phyloP scores from a whole-genome alignment of 2,113 vertebrate genomes.

The Solea senegalensis region DNA sequence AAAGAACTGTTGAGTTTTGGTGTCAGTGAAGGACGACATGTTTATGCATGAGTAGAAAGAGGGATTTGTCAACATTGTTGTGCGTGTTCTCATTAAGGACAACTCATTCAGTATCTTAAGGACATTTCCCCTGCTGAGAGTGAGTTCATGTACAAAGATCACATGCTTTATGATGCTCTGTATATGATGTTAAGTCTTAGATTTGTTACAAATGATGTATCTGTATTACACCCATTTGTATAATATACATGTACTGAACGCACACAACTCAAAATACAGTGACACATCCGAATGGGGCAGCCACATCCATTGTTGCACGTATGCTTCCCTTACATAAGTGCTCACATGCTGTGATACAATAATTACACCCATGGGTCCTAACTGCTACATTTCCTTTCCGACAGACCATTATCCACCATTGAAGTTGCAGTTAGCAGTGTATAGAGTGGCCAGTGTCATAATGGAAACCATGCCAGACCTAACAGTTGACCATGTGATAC shows the following conservation, averaged over 20 bases:
- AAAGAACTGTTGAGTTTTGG: not conserved
- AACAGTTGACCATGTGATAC: constrained; percentile 9
- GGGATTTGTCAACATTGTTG: not conserved
- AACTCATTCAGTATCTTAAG: not conserved
- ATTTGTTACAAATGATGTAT: too few relatives aligned
- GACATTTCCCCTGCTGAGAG: too few relatives aligned
- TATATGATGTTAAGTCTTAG: too few relatives aligned
- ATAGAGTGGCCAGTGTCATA: constrained; percentile 2
- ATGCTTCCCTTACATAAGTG: too few relatives aligned
- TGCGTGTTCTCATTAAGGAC: not conserved
- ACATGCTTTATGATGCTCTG: too few relatives aligned
- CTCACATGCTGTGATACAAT: too few relatives aligned
- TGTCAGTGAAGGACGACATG: too few relatives aligned
- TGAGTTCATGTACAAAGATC: too few relatives aligned
- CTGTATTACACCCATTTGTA: not conserved
- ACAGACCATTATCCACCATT: constrained; percentile 26
- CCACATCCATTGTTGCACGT: too few relatives aligned
- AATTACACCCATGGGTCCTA: not conserved
- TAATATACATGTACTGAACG: not conserved
- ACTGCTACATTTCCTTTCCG: constrained; percentile 6
- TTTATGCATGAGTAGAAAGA: too few relatives aligned
- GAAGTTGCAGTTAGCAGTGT: constrained; percentile 16
- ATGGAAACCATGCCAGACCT: constrained; percentile 31
- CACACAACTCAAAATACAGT: not conserved
- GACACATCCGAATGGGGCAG: not conserved